phyloP scores from a whole-genome alignment of 2,113 vertebrate genomes.

The Platichthys flesus region DNA sequence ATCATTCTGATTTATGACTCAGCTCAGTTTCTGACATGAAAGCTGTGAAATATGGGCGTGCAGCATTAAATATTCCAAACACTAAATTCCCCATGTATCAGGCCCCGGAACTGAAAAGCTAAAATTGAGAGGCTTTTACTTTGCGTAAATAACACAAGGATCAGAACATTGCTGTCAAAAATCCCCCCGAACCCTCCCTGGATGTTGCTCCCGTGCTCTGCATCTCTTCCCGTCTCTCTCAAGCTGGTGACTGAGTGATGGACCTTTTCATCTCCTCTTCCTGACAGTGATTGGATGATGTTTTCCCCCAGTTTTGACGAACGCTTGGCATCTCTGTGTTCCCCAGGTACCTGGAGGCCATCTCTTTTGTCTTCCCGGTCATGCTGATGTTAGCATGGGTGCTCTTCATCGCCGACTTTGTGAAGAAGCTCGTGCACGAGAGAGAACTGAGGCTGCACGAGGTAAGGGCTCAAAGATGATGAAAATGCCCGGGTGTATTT shows the following conservation, averaged over 20 bases:
- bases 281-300: slow-evolving; percentile 50
- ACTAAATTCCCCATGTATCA: slow-evolving; percentile 16
- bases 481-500: not conserved
- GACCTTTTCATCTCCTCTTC: slow-evolving; percentile 29
- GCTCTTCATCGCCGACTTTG: slow-evolving; percentile 94
- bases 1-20: slow-evolving; percentile 64
- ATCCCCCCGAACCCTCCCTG: not conserved
- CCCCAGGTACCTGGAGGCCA: slow-evolving; percentile 92
- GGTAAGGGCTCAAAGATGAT: slow-evolving; percentile 77
- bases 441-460: slow-evolving; percentile 95
- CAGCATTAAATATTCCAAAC: slow-evolving; percentile 36
- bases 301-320: slow-evolving; percentile 50
- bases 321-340: slow-evolving; percentile 49
- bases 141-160: slow-evolving; percentile 38
- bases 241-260: slow-evolving; percentile 38
- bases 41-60: slow-evolving; percentile 50
- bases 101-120: slow-evolving; percentile 6
- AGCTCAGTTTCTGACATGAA: slow-evolving; percentile 45
- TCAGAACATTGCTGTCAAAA: slow-evolving; percentile 33
- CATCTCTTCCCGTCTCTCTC: slow-evolving; percentile 18
- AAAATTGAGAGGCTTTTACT: slow-evolving; percentile 35
- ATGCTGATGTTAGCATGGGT: slow-evolving; percentile 96
- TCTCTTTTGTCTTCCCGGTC: slow-evolving; percentile 92
- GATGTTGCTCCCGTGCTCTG: slow-evolving; percentile 8
- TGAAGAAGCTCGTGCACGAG: slow-evolving; percentile 96